phyloP scores from a whole-genome alignment of 2,113 vertebrate genomes.

The Gymnogyps californianus region DNA sequence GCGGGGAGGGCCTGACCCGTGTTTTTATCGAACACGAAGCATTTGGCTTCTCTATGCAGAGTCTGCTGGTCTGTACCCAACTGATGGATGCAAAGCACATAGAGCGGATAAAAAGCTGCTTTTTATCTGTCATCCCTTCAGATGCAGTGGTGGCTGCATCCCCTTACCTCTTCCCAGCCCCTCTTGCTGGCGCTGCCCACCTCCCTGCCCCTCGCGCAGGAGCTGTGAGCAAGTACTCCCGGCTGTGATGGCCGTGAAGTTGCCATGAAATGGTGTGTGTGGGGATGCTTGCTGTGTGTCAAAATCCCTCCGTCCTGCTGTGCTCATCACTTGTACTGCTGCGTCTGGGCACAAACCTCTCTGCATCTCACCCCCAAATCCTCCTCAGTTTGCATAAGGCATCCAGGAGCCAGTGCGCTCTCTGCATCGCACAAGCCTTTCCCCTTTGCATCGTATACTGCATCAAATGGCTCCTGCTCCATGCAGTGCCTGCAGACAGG shows the following conservation, averaged over 20 bases:
- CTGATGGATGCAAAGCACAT: not conserved
- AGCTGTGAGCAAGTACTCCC: fast-evolving
- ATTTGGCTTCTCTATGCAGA: not conserved
- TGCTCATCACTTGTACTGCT: fast-evolving
- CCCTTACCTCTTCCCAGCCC: not conserved
- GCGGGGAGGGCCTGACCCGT: not conserved
- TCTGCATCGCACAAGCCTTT: not conserved
- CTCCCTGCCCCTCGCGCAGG: not conserved
- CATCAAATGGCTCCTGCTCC: not conserved
- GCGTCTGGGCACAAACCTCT: not conserved
- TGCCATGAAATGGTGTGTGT: not conserved
- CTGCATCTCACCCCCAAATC: not conserved
- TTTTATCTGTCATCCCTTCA: not conserved
- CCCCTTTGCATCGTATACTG: not conserved
- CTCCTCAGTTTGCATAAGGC: fast-evolving
- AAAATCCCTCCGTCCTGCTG: not conserved
- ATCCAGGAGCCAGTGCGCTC: not conserved
- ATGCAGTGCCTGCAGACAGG: fast-evolving
- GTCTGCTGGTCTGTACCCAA: not conserved
- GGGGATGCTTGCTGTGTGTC: not conserved
- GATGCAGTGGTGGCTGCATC: not conserved
- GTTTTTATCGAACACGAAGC: not conserved
- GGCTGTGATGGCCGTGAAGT: fast-evolving
- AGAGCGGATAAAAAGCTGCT: not conserved
- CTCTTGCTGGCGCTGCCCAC: not conserved